Base-by-base conservation (phyloP, 2,888 invertebrate species). In the Busseola fusca region DNA sequence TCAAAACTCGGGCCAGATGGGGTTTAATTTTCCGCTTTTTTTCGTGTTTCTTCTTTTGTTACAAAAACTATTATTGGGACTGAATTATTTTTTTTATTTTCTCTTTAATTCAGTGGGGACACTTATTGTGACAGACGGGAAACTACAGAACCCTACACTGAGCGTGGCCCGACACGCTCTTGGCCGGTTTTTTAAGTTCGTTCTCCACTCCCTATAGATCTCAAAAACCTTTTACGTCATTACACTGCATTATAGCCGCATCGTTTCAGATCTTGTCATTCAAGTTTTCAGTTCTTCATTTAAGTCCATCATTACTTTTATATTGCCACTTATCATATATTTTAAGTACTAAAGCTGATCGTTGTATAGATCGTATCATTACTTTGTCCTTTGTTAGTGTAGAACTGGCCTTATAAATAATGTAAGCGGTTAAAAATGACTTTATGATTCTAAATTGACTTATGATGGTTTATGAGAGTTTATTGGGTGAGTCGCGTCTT, bases 191-290 rank as follows among this genome's bases (percentile, higher is more conserved):
- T 76, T 65, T 48, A 7, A 42, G 2, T 42, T 21, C 21, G 25
- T 64, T 50, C n/a, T 6, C 25, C 57, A 50, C 37, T 50, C 27
- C 50, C 25, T 30, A 27, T 25, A 57, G 18, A 18, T 62, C 34
- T 68, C 64, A 84, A 89, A 90, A 91, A 58, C 64, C 50, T 64
- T 72, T 72, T 57, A 73, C 69, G 42, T 88, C 89, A 90, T 91
- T 90, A 91, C 85, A 78, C 81, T 83, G 82, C 88, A 90, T 42
- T 64, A 86, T 86, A 89, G 82, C 45, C 86, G 84, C 87, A 87
- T 87, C 81, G 68, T 83, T 83, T 79, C 81, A 81, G 75, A 84
- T 84, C 87, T 83, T 80, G 87, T 85, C 74, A 77, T 85, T 85
- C 89, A 84, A 86, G 87, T 87, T 88, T 85, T 85, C 82, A 84